Conservation (phyloP, 2,888 invertebrate genomes). For the Beris chalybata region DNA sequence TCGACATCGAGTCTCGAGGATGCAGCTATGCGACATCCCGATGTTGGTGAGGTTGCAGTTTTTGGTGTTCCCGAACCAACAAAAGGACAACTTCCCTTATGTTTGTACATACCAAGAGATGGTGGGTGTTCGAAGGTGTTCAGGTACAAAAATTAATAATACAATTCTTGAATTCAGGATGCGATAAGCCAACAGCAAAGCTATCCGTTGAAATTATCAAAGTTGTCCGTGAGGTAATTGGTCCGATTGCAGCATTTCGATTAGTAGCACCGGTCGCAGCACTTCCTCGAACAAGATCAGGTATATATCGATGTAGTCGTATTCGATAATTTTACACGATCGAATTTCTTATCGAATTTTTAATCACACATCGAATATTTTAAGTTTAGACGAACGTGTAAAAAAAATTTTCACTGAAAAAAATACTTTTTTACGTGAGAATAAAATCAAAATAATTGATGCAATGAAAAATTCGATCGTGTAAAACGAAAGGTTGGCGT, state of each 20-base stretch:
- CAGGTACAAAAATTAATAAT: not conserved
- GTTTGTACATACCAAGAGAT: slow-evolving; percentile 76
- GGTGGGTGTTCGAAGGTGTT: slow-evolving; percentile 40
- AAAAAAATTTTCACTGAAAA: too few species aligned
- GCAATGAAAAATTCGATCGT: not conserved
- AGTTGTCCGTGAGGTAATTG: slow-evolving; percentile 54
- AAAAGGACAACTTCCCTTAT: slow-evolving; percentile 89
- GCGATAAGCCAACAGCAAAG: slow-evolving; percentile 45
- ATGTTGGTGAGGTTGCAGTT: slow-evolving; percentile 84
- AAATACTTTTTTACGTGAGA: too few species aligned
- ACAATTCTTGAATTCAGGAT: slow-evolving; percentile 26
- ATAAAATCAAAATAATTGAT: too few species aligned
- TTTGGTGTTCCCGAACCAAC: slow-evolving; percentile 87
- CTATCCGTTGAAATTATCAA: slow-evolving; percentile 54
- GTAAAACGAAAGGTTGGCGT: not conserved
- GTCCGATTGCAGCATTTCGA: slow-evolving; percentile 85
- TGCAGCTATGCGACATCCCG: slow-evolving; percentile 82
- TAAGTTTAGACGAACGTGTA: too few species aligned
- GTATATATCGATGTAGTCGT: slow-evolving; percentile 53
- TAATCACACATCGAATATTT: too few species aligned
- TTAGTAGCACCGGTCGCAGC: slow-evolving; percentile 76
- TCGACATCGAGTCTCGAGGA: slow-evolving; percentile 90
- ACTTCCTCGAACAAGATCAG: slow-evolving; percentile 86
- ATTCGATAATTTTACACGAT: too few species aligned
- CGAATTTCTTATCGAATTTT: too few species aligned